Evolutionary conservation across 2,113 vertebrate species (phyloP).

Genomic region (Sceloporus undulatus): DNA sequence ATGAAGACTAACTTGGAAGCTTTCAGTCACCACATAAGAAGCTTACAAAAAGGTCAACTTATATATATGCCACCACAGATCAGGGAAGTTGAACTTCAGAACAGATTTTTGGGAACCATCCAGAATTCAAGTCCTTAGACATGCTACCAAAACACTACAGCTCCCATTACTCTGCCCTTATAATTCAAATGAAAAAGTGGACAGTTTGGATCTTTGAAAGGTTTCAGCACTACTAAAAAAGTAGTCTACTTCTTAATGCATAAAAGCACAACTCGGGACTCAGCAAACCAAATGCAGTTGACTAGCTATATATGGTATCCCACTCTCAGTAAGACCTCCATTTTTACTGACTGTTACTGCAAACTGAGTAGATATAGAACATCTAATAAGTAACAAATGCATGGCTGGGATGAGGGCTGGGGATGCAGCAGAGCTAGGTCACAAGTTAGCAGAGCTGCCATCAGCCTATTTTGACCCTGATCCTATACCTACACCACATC

Average conservation of each 20-base stretch:
- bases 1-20: not conserved
- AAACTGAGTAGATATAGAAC: not conserved
- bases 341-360: no score
- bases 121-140: not conserved
- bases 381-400: not conserved
- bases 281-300: not conserved
- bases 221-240: not conserved
- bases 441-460: not conserved
- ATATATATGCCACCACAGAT: not conserved
- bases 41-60: not conserved
- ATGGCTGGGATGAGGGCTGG: no score
- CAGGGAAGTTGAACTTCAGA: not conserved
- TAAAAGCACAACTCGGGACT: not conserved
- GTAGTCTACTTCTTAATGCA: not conserved
- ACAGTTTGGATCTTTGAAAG: not conserved
- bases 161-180: not conserved
- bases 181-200: not conserved
- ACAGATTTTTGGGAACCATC: not conserved
- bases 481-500: not conserved
- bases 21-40: not conserved
- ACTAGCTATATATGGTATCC: not conserved
- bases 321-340: not conserved
- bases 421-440: not conserved
- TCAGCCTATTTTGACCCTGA: not conserved
- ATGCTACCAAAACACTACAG: not conserved